A percentile compares a stretch with the other conserved stretches of the same genome.
Conservation (phyloP, 92 coral and sea anemone species). For the Palythoa grandis region DNA sequence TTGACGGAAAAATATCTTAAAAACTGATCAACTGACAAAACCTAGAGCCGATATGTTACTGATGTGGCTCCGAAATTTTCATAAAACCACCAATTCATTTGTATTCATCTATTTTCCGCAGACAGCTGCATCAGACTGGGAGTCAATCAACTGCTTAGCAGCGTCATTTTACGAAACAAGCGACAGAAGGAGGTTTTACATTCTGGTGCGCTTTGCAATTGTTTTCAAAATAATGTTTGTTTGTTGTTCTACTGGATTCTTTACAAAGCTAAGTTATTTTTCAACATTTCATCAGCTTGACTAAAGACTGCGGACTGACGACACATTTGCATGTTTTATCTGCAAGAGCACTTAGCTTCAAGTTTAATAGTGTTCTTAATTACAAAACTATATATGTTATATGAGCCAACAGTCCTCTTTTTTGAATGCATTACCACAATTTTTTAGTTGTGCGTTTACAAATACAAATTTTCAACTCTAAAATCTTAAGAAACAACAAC, state of each 20-base stretch:
- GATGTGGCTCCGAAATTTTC: not conserved
- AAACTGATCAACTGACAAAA: too few relatives aligned
- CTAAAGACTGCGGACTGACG: not conserved
- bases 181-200: not conserved
- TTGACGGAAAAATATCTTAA: too few relatives aligned
- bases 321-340: not conserved
- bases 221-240: not conserved
- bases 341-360: not conserved
- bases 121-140: constrained; percentile 14
- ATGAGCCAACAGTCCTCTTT: constrained; percentile 1
- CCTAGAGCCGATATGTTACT: too few relatives aligned
- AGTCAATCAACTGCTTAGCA: constrained; percentile 3
- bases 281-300: not conserved
- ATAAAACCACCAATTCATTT: constrained; percentile 7
- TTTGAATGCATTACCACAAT: constrained; percentile 21
- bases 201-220: not conserved
- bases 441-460: not conserved
- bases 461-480: too few relatives aligned
- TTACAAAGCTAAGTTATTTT: not conserved
- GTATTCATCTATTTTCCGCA: constrained; percentile 14
- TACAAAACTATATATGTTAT: not conserved
- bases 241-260: constrained; percentile 16
- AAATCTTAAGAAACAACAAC: too few relatives aligned
- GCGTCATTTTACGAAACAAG: constrained; percentile 1
- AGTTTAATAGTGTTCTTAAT: constrained; percentile 32